A percentile compares a stretch with the other conserved stretches of the same genome.
These are phyloP conservation scores for Platynereis dumerilii DNA, from an alignment of 2,888 invertebrate genomes.

Conservation along the genomic window DNA sequence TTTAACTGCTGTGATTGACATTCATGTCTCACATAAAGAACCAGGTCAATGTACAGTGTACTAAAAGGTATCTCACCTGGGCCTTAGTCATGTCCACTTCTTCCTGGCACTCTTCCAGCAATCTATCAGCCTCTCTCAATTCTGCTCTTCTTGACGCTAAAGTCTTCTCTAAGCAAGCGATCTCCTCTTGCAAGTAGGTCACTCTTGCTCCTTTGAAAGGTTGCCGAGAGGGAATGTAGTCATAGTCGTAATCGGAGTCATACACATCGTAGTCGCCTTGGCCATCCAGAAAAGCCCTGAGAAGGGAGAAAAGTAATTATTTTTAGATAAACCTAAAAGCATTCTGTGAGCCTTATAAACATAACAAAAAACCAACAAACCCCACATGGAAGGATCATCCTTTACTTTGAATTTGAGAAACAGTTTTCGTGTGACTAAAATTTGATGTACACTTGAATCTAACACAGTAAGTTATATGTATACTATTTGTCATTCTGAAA, in stretches of 20 bases:
- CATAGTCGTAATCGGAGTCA: slow-evolving; percentile 46
- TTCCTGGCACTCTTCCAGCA: slow-evolving; percentile 50
- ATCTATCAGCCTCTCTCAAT: slow-evolving; percentile 52
- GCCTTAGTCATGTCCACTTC: slow-evolving; percentile 51
- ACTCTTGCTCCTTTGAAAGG: slow-evolving; percentile 22
- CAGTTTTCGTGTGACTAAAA: no score
- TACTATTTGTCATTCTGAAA: no score
- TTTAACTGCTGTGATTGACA: no score
- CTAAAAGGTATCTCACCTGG: slow-evolving; percentile 47
- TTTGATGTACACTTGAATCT: no score
- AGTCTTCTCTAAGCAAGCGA: slow-evolving; percentile 54
- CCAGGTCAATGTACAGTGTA: no score
- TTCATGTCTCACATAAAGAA: no score
- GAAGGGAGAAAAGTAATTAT: background rate
- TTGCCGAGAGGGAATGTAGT: slow-evolving; percentile 37
- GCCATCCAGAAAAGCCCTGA: slow-evolving; percentile 32
- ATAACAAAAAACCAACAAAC: background rate
- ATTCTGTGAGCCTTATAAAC: no score
- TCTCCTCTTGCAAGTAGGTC: slow-evolving; percentile 51
- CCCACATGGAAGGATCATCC: background rate
- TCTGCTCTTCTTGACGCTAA: slow-evolving; percentile 54
- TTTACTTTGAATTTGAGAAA: background rate
- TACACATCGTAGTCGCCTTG: slow-evolving; percentile 13
- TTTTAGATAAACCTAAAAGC: no score
- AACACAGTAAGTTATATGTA: no score